phyloP scores from a whole-genome alignment of 2,888 invertebrate genomes.

The Drosophila parthenogenetica region DNA sequence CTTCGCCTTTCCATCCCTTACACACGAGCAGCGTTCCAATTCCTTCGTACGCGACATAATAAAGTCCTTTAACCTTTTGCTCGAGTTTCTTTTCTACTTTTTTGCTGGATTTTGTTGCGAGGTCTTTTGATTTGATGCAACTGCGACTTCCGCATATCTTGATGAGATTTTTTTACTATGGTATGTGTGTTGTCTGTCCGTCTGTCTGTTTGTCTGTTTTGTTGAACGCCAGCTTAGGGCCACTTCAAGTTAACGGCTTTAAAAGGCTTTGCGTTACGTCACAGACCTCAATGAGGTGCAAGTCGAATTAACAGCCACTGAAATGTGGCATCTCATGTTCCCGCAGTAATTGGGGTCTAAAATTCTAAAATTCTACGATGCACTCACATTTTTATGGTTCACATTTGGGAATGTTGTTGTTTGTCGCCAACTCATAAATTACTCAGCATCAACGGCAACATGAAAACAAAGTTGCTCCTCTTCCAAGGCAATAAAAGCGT shows the following conservation, averaged over 20 bases:
- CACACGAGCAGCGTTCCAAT: constrained; percentile 7
- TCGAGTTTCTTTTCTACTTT: constrained; percentile 38
- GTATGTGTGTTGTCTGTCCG: neutral
- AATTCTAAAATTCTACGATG: constrained; percentile 5
- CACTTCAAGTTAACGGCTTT: constrained; percentile 49
- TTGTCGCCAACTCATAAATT: constrained; percentile 46
- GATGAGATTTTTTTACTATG: constrained; percentile 17
- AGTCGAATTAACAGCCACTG: constrained; percentile 22
- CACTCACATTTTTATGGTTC: constrained; percentile 23
- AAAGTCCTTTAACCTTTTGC: constrained; percentile 72
- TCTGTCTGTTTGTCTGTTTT: constrained; percentile 3
- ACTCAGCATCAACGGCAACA: constrained; percentile 29
- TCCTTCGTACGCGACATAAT: constrained; percentile 42
- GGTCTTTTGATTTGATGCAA: constrained; percentile 40
- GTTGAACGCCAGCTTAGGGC: constrained; percentile 8
- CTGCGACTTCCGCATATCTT: constrained; percentile 67
- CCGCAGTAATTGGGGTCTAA: constrained; percentile 3
- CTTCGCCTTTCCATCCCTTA: neutral
- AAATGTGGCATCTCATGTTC: constrained; percentile 19
- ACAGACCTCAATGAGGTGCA: constrained; percentile 17
- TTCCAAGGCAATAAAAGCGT: constrained; percentile 7
- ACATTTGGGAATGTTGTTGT: constrained; percentile 20
- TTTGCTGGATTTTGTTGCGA: constrained; percentile 10
- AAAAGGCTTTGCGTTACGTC: constrained; percentile 26
- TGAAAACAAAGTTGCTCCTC: constrained; percentile 20